Percentiles rank a stretch among this genome's conserved stretches.
Evolutionary conservation across 2,888 invertebrate genomes (phyloP).

Genomic region (Neoascia interrupta): DNA sequence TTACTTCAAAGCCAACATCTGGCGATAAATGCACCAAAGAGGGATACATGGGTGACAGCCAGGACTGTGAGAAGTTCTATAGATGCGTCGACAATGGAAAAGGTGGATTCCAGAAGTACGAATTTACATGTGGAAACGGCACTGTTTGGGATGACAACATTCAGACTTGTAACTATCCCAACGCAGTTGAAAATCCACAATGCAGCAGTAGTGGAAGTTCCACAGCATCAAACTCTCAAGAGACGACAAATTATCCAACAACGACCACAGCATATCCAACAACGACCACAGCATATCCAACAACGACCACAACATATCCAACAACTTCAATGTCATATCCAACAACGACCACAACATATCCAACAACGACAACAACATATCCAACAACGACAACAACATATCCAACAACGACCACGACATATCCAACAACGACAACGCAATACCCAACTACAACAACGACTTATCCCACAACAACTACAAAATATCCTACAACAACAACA

Average conservation of each 20-base stretch:
- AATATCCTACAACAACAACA: slow-evolving; percentile 14
- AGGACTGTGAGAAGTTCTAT: slow-evolving; percentile 84
- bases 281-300: neutral
- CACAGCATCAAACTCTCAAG: slow-evolving; percentile 19
- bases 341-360: slow-evolving; percentile 21
- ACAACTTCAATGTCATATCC: slow-evolving; percentile 13
- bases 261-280: slow-evolving; percentile 12
- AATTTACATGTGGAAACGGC: slow-evolving; percentile 84
- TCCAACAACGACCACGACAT: slow-evolving; percentile 11
- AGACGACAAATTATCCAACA: slow-evolving; percentile 35
- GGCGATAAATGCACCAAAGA: slow-evolving; percentile 77
- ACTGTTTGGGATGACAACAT: slow-evolving; percentile 83
- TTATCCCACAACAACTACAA: slow-evolving; percentile 24
- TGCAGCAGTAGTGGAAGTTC: slow-evolving; percentile 51
- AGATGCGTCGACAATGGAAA: slow-evolving; percentile 84
- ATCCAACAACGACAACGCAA: slow-evolving; percentile 66
- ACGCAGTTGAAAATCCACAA: slow-evolving; percentile 65
- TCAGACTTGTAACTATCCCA: slow-evolving; percentile 77
- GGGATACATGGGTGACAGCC: slow-evolving; percentile 79
- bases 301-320: slow-evolving; percentile 2
- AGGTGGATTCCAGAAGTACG: slow-evolving; percentile 83
- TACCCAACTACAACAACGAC: slow-evolving; percentile 66
- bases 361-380: slow-evolving; percentile 43
- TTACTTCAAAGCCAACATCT: slow-evolving; percentile 52
- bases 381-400: slow-evolving; percentile 19